Percentiles rank a stretch among this genome's conserved stretches.
These are phyloP conservation scores for Bombus pyrosoma DNA, from an alignment of 1,140 invertebrate species.

Conservation along the genomic window DNA sequence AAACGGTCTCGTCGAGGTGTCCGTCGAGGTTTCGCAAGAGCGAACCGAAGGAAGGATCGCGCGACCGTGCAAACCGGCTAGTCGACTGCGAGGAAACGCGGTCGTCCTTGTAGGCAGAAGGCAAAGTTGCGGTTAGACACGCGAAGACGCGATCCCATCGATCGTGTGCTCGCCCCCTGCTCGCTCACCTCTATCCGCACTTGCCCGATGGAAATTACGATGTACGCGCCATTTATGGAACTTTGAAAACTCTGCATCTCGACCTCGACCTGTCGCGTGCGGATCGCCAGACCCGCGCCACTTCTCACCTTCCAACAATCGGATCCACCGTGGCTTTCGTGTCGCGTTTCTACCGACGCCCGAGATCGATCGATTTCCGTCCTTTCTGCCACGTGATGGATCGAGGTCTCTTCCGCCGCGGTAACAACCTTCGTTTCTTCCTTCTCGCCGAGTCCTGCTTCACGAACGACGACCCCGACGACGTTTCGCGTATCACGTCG, in stretches of 20 bases:
- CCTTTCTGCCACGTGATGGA: conserved; percentile 68
- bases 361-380: conserved; percentile 76
- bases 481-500: conserved; percentile 16
- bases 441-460: conserved; percentile 28
- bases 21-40: too few species aligned
- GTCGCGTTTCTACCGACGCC: conserved; percentile 56
- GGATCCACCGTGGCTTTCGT: conserved; percentile 68
- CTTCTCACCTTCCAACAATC: conserved; percentile 55
- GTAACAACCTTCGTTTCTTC: conserved; percentile 57
- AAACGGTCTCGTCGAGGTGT: too few species aligned
- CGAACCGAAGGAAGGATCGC: too few species aligned
- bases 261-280: conserved; percentile 55
- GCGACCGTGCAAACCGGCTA: background rate
- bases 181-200: conserved; percentile 3
- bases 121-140: conserved; percentile 47
- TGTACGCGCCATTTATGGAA: background rate
- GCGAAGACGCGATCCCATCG: conserved; percentile 47
- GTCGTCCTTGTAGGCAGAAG: conserved; percentile 29
- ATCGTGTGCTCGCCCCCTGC: conserved; percentile 3
- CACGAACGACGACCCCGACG: conserved; percentile 36
- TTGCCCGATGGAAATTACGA: conserved; percentile 30
- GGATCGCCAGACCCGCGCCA: background rate
- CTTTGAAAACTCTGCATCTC: conserved; percentile 7
- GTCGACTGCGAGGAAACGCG: background rate
- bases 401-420: conserved; percentile 65